A percentile compares a stretch with the other conserved stretches of the same genome.
phyloP scores from a whole-genome alignment of 2,888 invertebrate species.

The Apoda limacodes region DNA sequence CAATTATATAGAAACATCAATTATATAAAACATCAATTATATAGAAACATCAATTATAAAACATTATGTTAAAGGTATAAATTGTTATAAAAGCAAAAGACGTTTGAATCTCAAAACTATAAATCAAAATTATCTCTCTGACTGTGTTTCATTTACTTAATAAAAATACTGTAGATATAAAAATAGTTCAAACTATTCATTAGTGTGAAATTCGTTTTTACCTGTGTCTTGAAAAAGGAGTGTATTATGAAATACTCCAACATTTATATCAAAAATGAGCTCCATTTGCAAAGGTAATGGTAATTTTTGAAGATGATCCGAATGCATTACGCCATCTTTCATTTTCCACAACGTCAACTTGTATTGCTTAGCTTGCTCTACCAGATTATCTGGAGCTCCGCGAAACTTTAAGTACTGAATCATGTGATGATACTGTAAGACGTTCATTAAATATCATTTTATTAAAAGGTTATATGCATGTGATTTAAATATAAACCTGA shows the following conservation, averaged over 20 bases:
- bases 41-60: no score
- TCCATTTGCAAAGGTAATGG: constrained; percentile 55
- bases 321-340: constrained; percentile 47
- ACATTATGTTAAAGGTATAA: not conserved
- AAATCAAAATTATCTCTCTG: no score
- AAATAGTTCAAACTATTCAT: no score
- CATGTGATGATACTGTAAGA: constrained; percentile 51
- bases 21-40: no score
- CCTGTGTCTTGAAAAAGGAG: constrained; percentile 44
- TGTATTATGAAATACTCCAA: constrained; percentile 49
- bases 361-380: constrained; percentile 44
- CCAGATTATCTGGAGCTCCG: constrained; percentile 33
- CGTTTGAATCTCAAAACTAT: no score
- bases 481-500: no score
- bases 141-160: no score
- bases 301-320: constrained; percentile 36
- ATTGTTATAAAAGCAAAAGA: no score
- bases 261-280: constrained; percentile 57
- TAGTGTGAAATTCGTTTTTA: no score
- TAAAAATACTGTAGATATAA: no score
- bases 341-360: constrained; percentile 48
- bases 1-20: no score
- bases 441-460: not conserved
- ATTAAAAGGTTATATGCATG: no score
- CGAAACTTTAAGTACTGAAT: constrained; percentile 38